Evolutionary conservation across 92 coral and sea anemone genomes (phyloP), one percentile per base, ranked within the genome.

Genomic region (Ricordea florida): DNA sequence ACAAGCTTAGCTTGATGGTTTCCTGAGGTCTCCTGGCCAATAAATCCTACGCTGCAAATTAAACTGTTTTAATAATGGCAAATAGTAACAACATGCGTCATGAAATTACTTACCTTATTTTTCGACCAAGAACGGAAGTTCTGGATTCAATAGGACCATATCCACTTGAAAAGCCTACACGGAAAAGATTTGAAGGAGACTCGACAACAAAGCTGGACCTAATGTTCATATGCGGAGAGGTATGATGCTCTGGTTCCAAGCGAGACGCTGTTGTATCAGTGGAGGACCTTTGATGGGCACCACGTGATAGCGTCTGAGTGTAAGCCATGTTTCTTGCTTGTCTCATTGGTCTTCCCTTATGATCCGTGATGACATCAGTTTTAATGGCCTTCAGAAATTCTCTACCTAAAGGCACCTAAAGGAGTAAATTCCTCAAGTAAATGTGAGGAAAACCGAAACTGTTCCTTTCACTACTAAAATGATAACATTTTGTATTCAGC

Each of bases 341-440:
- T 31, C 98, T 86, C 15, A 88, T 57, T n/a, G 93, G 93, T 42
- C 84, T 88, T n/a, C 97, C 98, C 34, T 89, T 90, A 53, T 67
- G 76, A 41, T 94, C 97, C 9, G 85, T 62, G 21, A 62, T 63
- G 7, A 94, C 76, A 2, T 49, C 83, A 7, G 81, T 70, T 36
- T 78, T 84, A 21, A 94, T 82, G 13, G 89, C 83, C 67, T 85
- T 94, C 5, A 94, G 73, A 49, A 82, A 88, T 43, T 92, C 97
- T 57, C 77, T 86, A 22, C 93, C 69, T 10, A 94, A 76, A 14
- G 97, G 91, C 36, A 26, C 70, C 98, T 94, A 33, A 45, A 21
- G 20, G n/a, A n/a, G n/a, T n/a, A n/a, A n/a, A n/a, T n/a, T n/a
- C n/a, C n/a, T n/a, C n/a, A n/a, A n/a, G n/a, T n/a, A n/a, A n/a